Evolutionary conservation across 2,797 vertebrate species (phyloP).

Genomic region (Brotula barbata): DNA sequence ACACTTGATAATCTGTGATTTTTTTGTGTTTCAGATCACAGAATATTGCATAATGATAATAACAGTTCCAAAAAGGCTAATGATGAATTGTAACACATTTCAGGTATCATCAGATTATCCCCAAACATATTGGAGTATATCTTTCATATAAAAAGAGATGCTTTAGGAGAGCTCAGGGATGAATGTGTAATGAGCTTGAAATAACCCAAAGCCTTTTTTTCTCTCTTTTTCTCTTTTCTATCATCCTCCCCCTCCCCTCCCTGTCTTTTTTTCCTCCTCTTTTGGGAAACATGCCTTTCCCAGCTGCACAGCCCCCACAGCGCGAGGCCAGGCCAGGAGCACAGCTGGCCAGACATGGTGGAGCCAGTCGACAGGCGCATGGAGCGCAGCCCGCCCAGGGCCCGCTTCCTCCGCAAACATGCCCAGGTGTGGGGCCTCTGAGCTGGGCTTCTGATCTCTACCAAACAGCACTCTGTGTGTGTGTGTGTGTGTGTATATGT

Average conservation of each 20-base stretch:
- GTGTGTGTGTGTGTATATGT: conserved; percentile 33
- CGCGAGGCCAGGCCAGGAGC: conserved; percentile 84
- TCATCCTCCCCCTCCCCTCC: conserved; percentile 59
- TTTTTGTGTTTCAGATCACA: conserved; percentile 22
- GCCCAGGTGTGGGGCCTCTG: conserved; percentile 86
- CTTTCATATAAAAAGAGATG: conserved; percentile 62
- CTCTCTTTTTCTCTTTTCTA: conserved; percentile 65
- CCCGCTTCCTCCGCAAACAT: conserved; percentile 86
- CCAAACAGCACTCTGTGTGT: conserved; percentile 73
- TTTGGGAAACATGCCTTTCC: conserved; percentile 86
- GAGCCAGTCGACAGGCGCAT: conserved; percentile 87
- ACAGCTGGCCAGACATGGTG: conserved; percentile 88
- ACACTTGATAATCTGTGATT: neutral
- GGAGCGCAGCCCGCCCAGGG: conserved; percentile 84
- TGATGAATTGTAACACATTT: conserved; percentile 41
- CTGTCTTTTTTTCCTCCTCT: conserved; percentile 73
- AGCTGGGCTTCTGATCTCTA: conserved; percentile 83
- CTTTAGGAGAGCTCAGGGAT: conserved; percentile 68
- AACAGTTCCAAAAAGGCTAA: conserved; percentile 23
- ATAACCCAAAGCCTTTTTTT: conserved; percentile 74
- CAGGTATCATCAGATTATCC: conserved; percentile 47
- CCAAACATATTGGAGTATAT: conserved; percentile 26
- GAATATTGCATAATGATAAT: conserved; percentile 4
- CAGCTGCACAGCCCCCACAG: conserved; percentile 87
- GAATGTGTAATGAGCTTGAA: conserved; percentile 80